Conservation (phyloP, 1,140 invertebrate genomes). For the Cydia fagiglandana region DNA sequence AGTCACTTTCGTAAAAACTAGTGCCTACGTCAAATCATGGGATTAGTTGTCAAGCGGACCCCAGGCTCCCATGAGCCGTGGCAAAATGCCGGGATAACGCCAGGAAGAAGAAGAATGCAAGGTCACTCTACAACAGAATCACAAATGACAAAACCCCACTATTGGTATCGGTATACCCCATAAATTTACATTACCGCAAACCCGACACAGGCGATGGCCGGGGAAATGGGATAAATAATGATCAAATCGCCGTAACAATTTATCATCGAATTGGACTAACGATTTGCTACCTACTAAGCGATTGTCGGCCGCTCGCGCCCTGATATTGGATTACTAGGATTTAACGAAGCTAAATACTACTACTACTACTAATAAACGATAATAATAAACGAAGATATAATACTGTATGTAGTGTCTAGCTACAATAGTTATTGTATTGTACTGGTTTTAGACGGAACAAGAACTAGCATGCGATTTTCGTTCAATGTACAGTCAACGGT, state of each 20-base stretch:
- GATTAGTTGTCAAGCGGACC: too few species aligned
- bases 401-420: background rate
- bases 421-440: background rate
- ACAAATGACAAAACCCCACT: constrained; percentile 6
- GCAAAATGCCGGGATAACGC: too few species aligned
- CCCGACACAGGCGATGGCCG: background rate
- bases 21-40: too few species aligned
- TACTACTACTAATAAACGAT: too few species aligned
- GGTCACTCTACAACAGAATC: background rate
- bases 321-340: constrained; percentile 4
- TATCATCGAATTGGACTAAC: constrained; percentile 22
- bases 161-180: constrained; percentile 1
- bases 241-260: constrained; percentile 23
- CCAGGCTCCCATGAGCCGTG: too few species aligned
- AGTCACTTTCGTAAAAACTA: too few species aligned
- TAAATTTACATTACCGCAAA: constrained; percentile 8
- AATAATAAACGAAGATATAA: too few species aligned
- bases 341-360: background rate
- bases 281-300: background rate
- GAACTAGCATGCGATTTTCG: too few species aligned
- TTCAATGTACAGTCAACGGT: too few species aligned
- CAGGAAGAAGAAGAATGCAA: too few species aligned
- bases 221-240: constrained; percentile 9
- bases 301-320: background rate
- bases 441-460: too few species aligned